A percentile compares a stretch with the other conserved stretches of the same genome.
Conservation (phyloP, 2,113 vertebrate genomes). For the Cyprinodon brontotheroides region DNA sequence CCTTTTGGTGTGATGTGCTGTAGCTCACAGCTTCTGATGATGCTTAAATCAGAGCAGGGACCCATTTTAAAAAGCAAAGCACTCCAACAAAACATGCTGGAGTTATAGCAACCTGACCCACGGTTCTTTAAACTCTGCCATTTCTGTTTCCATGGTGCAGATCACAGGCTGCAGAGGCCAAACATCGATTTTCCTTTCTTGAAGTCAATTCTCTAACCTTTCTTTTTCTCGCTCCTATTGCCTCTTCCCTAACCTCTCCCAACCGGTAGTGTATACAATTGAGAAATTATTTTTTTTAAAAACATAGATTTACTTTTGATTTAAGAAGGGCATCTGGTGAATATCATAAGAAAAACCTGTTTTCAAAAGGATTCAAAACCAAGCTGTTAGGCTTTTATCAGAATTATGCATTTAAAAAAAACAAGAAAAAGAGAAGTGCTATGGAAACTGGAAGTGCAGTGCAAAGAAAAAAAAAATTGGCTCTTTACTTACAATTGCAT, state of each 20-base stretch:
- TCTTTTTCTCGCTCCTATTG: constrained; percentile 44
- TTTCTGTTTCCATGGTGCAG: constrained; percentile 71
- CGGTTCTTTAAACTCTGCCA: constrained; percentile 60
- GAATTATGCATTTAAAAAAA: constrained; percentile 1
- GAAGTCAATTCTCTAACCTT: constrained; percentile 69
- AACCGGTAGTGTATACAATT: constrained; percentile 26
- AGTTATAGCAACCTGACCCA: constrained; percentile 61
- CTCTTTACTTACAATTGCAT: constrained; percentile 85
- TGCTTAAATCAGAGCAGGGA: constrained; percentile 43
- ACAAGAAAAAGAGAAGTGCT: background rate
- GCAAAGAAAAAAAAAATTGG: background rate
- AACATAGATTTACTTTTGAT: constrained; percentile 16
- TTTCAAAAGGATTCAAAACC: constrained; percentile 14
- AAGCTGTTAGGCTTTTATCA: background rate
- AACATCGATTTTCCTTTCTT: constrained; percentile 65
- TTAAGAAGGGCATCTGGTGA: background rate
- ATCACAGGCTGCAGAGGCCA: constrained; percentile 68
- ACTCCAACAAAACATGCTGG: constrained; percentile 56
- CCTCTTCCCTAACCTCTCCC: constrained; percentile 37
- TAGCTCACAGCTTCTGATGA: constrained; percentile 54
- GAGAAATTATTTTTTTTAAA: constrained; percentile 25
- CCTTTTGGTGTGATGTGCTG: constrained; percentile 26
- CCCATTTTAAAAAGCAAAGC: constrained; percentile 59
- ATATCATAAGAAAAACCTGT: background rate
- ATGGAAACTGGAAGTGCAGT: background rate